Conservation (phyloP, 2,888 invertebrate species). For the Pogonocherus hispidulus region DNA sequence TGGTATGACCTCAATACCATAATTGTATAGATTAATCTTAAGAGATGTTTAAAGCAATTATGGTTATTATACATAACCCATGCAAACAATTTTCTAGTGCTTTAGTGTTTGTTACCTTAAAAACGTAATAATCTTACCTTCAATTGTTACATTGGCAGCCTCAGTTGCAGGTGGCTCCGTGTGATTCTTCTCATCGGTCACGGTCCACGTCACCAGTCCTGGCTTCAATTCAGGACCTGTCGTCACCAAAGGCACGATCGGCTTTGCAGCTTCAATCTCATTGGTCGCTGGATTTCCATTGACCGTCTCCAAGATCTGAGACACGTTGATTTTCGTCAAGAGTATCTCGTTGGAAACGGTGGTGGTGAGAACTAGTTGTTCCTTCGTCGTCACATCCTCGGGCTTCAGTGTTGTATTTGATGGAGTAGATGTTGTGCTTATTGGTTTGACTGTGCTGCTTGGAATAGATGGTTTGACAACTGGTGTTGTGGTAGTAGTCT, state of each 20-base stretch:
- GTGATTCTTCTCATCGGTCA: constrained; percentile 64
- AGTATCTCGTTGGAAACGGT: constrained; percentile 54
- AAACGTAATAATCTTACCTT: constrained; percentile 29
- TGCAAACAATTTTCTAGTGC: too few relatives aligned
- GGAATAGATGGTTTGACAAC: constrained; percentile 56
- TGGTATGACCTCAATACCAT: too few relatives aligned
- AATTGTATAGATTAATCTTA: too few relatives aligned
- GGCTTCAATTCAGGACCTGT: constrained; percentile 62
- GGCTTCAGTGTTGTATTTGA: constrained; percentile 47
- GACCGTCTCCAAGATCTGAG: constrained; percentile 51
- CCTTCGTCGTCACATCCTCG: constrained; percentile 34
- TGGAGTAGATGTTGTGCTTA: constrained; percentile 48
- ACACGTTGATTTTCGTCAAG: constrained; percentile 49
- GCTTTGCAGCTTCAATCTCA: constrained; percentile 56
- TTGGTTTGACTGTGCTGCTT: constrained; percentile 55
- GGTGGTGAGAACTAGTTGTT: constrained; percentile 46
- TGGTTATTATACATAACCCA: too few relatives aligned
- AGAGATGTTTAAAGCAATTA: too few relatives aligned
- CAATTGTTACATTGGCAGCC: constrained; percentile 35
- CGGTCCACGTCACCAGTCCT: constrained; percentile 70
- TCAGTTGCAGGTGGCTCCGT: constrained; percentile 26
- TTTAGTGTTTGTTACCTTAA: too few relatives aligned
- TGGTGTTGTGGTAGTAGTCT: constrained; percentile 47
- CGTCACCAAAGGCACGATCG: constrained; percentile 42
- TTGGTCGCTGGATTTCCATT: constrained; percentile 53